These are phyloP conservation scores for Sitophilus oryzae DNA, from an alignment of 1,140 invertebrate genomes.

Conservation along the genomic window DNA sequence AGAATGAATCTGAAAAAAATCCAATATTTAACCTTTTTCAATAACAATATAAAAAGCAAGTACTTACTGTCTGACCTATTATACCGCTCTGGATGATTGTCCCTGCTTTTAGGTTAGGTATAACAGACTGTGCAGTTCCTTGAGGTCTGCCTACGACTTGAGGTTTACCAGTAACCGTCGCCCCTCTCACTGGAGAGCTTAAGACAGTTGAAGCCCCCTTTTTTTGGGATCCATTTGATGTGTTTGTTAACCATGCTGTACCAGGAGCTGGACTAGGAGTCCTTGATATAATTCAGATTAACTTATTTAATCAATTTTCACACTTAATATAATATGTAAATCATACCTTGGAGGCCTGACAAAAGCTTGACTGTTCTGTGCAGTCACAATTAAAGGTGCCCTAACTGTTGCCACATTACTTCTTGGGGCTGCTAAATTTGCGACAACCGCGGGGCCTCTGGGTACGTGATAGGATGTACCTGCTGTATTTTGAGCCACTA, in stretches of 20 bases:
- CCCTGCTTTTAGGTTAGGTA: constrained; percentile 33
- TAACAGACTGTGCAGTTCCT: constrained; percentile 24
- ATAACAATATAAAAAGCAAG: constrained; percentile 1
- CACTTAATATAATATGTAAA: too few relatives aligned
- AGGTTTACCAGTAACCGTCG: constrained; percentile 37
- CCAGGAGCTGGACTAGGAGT: constrained; percentile 41
- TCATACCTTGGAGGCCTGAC: constrained; percentile 19
- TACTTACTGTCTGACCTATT: constrained; percentile 34
- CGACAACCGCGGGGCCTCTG: constrained; percentile 42
- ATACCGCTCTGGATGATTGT: constrained; percentile 41
- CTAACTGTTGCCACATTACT: constrained; percentile 40
- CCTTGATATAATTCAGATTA: constrained; percentile 24
- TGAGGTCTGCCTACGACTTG: constrained; percentile 35
- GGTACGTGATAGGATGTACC: constrained; percentile 42
- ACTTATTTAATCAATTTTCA: too few relatives aligned
- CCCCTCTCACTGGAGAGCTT: constrained; percentile 37
- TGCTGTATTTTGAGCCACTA: constrained; percentile 29
- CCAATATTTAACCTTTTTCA: background rate
- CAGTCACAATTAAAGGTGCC: constrained; percentile 37
- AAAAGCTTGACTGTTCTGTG: constrained; percentile 28
- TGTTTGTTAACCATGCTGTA: constrained; percentile 39
- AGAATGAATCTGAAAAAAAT: constrained; percentile 35
- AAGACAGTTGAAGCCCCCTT: constrained; percentile 38
- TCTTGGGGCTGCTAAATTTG: constrained; percentile 42
- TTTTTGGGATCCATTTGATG: constrained; percentile 40